Conservation (phyloP, 2,888 invertebrate genomes). For the Agrochola lychnidis region DNA sequence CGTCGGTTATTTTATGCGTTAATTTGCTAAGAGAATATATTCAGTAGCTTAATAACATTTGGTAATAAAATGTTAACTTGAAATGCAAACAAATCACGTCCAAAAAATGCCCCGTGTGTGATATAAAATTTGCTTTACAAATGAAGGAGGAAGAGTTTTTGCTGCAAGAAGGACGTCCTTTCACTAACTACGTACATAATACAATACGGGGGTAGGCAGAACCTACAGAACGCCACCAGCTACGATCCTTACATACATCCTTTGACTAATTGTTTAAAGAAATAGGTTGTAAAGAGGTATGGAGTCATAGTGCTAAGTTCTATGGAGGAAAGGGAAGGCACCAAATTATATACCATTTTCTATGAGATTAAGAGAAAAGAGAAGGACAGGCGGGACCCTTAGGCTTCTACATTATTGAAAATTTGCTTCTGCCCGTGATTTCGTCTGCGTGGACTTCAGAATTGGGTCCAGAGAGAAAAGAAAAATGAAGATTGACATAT, state of each 20-base stretch:
- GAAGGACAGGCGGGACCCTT: too few species aligned
- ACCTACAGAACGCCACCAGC: too few species aligned
- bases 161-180: background rate
- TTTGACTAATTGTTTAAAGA: background rate
- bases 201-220: too few species aligned
- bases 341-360: background rate
- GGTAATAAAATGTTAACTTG: background rate
- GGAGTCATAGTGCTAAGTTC: background rate
- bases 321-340: background rate
- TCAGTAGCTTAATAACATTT: background rate
- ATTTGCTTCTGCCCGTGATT: too few species aligned
- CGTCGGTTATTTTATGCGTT: too few species aligned
- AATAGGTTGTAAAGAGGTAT: background rate
- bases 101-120: background rate
- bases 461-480: too few species aligned
- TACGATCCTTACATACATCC: too few species aligned
- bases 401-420: background rate
- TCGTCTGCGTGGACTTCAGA: too few species aligned
- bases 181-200: background rate
- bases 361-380: background rate
- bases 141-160: constrained; percentile 23
- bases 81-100: background rate
- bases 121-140: constrained; percentile 25
- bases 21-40: background rate
- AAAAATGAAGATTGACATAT: too few species aligned